Evolutionary conservation across 2,113 vertebrate genomes (phyloP).

Genomic region (Melierax canorus): DNA sequence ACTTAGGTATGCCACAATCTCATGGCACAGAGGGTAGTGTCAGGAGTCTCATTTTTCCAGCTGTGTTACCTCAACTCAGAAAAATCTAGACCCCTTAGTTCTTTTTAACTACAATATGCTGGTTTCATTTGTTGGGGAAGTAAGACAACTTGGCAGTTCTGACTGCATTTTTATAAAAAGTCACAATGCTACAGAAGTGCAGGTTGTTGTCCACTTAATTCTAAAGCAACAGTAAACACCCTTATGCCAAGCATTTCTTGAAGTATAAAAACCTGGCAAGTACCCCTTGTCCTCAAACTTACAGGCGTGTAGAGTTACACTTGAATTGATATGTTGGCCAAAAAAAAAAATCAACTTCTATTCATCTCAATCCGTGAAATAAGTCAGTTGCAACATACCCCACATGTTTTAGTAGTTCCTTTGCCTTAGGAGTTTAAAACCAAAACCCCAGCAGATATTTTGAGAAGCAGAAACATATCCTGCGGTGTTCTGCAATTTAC

Average conservation of each 20-base stretch:
- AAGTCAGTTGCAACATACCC: neutral
- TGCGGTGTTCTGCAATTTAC: neutral
- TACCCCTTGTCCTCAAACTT: neutral
- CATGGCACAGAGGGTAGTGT: neutral
- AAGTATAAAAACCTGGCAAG: neutral
- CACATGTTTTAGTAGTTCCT: neutral
- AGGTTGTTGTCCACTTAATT: neutral
- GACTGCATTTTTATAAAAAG: neutral
- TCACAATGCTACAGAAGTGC: neutral
- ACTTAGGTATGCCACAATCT: neutral
- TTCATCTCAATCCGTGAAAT: neutral
- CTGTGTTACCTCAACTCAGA: neutral
- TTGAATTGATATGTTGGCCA: accelerated
- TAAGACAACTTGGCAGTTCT: neutral
- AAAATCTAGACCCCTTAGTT: neutral
- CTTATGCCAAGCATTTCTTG: neutral
- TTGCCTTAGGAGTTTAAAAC: neutral
- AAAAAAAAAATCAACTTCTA: neutral
- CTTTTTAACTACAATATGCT: neutral
- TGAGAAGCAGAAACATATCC: neutral
- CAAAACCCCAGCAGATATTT: neutral
- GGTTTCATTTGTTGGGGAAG: neutral
- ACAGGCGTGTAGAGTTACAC: neutral
- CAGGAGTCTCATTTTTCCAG: neutral
- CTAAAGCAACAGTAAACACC: neutral